Evolutionary conservation across 2,888 invertebrate genomes (phyloP), one percentile per base, ranked within the genome.

Genomic region (Harpagoxenus sublaevis): DNA sequence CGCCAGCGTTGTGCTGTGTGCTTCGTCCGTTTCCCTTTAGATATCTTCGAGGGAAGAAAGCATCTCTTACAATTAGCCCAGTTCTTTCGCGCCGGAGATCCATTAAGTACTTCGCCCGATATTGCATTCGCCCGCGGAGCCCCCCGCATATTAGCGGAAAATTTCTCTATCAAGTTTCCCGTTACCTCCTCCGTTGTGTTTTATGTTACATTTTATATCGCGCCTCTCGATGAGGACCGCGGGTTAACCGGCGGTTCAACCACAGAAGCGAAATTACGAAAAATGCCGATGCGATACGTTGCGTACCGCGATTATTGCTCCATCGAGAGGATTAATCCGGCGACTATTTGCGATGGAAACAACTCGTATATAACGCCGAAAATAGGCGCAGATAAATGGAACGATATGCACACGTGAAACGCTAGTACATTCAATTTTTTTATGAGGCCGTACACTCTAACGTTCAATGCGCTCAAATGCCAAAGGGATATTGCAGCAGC

Each of bases 81-180:
- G 39, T 81, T 81, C 73, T 81, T 62, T 71, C 48, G 31, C 48
- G 60, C n/a, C 23, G n/a, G 31, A 48, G 48, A 71, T 79, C 60
- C 73, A 81, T 73, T 81, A 81, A 51, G 60, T 39, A 51, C 39
- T 73, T 23, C 18, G 31, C 42, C 35, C 68, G 78, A 77, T 77
- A 65, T 39, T 65, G 35, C 65, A 66, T 55, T 78, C 28, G 63
- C 60, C 28, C 62, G 23, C 15, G 15, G 6, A 66, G 42, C 42
- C 23, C 42, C 23, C n/a, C 55, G 71, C 57, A 35, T 60, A 79
- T 71, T 51, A 71, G n/a, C 48, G 71, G 48, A 3, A 51, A 51
- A 42, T 71, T 73, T 71, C 71, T 73, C 71, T 73, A 73, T 60
- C 79, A 51, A 39, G 12, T 51, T 51, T 39, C 8, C 42, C 39